Percentiles rank a stretch among this genome's conserved stretches.
phyloP scores from a whole-genome alignment of 2,113 vertebrate genomes.

The Protobothrops flavoviridis region DNA sequence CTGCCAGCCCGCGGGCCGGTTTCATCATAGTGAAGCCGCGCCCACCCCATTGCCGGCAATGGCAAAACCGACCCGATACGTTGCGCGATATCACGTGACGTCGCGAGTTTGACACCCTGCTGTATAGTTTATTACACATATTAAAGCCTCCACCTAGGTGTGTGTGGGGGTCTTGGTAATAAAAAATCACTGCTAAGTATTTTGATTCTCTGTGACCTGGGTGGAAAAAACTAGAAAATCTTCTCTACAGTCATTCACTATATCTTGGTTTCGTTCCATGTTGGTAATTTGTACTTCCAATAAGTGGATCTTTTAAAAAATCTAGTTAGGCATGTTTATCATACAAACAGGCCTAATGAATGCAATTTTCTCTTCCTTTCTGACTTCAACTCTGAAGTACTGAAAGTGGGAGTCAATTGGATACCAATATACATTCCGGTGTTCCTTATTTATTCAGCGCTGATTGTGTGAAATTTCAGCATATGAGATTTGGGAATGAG shows the following conservation, averaged over 20 bases:
- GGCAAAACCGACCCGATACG: too few species aligned
- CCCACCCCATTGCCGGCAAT: too few species aligned
- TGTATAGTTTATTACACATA: neutral
- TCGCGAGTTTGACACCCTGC: neutral
- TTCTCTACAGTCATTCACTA: neutral
- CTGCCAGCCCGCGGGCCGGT: too few species aligned
- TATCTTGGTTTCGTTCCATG: neutral
- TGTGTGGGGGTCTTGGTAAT: neutral
- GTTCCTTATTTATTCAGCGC: slow-evolving; percentile 4
- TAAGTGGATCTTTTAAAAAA: neutral
- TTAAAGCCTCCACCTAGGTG: neutral
- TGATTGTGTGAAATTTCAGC: slow-evolving; percentile 19
- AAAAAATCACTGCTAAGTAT: neutral
- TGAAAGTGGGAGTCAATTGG: neutral
- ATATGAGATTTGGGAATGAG: slow-evolving; percentile 10
- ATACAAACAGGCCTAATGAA: neutral
- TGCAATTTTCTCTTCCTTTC: neutral
- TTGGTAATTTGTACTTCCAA: neutral
- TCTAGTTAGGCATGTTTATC: neutral
- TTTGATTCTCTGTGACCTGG: neutral
- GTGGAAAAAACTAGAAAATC: neutral
- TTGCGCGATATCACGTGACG: too few species aligned
- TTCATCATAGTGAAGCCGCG: too few species aligned
- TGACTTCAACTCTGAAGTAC: neutral
- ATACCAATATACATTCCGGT: neutral